phyloP scores from a whole-genome alignment of 2,113 vertebrate species.

The Corythaeola cristata region DNA sequence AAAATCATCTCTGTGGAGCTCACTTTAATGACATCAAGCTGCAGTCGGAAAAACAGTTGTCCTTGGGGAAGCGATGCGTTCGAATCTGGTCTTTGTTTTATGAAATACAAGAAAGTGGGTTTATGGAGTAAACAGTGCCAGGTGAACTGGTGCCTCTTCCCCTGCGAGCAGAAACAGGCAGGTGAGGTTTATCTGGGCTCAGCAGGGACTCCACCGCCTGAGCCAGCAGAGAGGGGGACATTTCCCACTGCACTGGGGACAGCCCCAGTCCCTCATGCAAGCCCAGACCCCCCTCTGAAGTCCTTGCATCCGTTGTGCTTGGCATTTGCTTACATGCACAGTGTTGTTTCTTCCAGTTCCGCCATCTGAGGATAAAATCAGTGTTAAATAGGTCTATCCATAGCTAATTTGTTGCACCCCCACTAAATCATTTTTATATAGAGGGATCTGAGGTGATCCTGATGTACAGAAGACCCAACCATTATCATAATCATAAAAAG shows the following conservation, averaged over 20 bases:
- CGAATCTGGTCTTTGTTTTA: background rate
- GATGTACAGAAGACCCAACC: background rate
- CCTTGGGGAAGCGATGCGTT: background rate
- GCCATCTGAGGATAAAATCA: background rate
- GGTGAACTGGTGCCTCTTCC: background rate
- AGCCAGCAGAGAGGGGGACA: background rate
- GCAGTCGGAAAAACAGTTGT: background rate
- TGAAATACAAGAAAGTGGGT: background rate
- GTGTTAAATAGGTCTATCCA: background rate
- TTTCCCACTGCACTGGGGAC: background rate
- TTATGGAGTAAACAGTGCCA: background rate
- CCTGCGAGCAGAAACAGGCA: background rate
- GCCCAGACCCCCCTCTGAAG: background rate
- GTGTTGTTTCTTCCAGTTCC: background rate
- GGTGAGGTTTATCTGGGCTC: background rate
- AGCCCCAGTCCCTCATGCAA: background rate
- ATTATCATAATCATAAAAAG: background rate
- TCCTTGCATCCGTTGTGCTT: accelerated
- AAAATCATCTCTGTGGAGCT: background rate
- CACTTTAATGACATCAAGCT: background rate
- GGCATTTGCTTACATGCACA: background rate
- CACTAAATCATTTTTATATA: background rate
- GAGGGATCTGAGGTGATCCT: background rate
- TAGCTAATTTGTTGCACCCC: background rate
- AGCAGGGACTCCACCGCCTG: background rate